These are phyloP conservation scores for Zaprionus tsacasi DNA, from an alignment of 1,140 invertebrate species.

Conservation along the genomic window DNA sequence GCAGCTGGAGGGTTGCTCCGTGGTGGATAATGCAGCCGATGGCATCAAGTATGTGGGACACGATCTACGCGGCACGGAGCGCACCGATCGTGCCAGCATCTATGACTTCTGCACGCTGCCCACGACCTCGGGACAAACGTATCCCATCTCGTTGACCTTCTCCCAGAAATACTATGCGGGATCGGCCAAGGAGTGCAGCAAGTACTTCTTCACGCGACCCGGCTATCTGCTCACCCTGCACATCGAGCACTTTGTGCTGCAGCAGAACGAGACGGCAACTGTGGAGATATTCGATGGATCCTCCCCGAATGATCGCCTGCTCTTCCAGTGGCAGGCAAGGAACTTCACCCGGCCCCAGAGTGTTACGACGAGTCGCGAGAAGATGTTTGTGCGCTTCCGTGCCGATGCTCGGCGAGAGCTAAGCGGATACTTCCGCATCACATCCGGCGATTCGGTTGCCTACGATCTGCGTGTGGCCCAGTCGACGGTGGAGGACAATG, in stretches of 20 bases:
- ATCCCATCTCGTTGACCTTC: constrained; percentile 91
- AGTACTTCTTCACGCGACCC: constrained; percentile 90
- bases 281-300: constrained; percentile 92
- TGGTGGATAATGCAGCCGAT: constrained; percentile 93
- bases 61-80: constrained; percentile 89
- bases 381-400: constrained; percentile 90
- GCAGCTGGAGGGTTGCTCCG: constrained; percentile 88
- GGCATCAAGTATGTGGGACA: constrained; percentile 93
- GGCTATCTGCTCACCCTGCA: constrained; percentile 93
- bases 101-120: constrained; percentile 94
- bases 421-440: constrained; percentile 90
- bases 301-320: constrained; percentile 87
- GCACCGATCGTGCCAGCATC: constrained; percentile 89
- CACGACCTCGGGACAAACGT: constrained; percentile 92
- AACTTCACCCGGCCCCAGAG: constrained; percentile 94
- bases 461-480: constrained; percentile 95
- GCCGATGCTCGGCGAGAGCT: constrained; percentile 89
- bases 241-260: constrained; percentile 91
- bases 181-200: constrained; percentile 88
- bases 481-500: constrained; percentile 94
- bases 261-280: constrained; percentile 89
- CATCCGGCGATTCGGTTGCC: constrained; percentile 91
- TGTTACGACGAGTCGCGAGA: constrained; percentile 90
- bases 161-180: constrained; percentile 90
- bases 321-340: constrained; percentile 88